Evolutionary conservation across 2,888 invertebrate species (phyloP), one percentile per base, ranked within the genome.

Genomic region (Lysandra bellargus): DNA sequence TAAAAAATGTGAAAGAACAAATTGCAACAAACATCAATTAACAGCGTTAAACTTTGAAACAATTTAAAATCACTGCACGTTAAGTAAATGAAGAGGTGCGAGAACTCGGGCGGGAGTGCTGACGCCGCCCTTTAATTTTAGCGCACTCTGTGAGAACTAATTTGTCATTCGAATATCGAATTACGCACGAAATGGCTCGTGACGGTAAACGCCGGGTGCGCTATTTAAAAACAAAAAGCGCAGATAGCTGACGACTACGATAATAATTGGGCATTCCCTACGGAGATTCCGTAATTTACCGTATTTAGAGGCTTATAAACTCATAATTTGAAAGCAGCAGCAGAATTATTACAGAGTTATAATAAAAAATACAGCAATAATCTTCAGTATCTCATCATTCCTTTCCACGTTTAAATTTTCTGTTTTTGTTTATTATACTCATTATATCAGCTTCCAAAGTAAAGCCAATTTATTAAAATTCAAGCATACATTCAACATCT

Each of bases 81-180:
- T 76, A 79, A 79, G 79, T 74, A 44, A 79, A 79, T 74, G 74
- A 60, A 79, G 79, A 57, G 73, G 57, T 74, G 57, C 57, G 79
- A 74, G 79, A 75, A 75, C 83, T 80, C 79, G 75, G 80, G 82
- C 81, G 79, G 79, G 82, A 80, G 79, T 44, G 73, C 33, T 61
- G 75, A 78, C 44, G 80, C 87, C 86, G 86, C 91, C 89, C 92
- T 92, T 91, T 93, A 93, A 94, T 94, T 94, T 92, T 86, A 87
- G 85, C 85, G 83, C 85, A 84, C 84, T 85, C 86, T 86, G 87
- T 86, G 81, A 85, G 87, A 88, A 91, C 92, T 92, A 93, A 94
- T 94, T 94, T 93, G 93, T 93, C 93, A 94, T 90, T 89, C 89
- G 90, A 91, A 93, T 93, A 94, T 94, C 93, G 92, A 94, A 93